Percentiles rank a stretch among this genome's conserved stretches.
phyloP scores from a whole-genome alignment of 1,140 invertebrate species.

The Pararge aegeria region DNA sequence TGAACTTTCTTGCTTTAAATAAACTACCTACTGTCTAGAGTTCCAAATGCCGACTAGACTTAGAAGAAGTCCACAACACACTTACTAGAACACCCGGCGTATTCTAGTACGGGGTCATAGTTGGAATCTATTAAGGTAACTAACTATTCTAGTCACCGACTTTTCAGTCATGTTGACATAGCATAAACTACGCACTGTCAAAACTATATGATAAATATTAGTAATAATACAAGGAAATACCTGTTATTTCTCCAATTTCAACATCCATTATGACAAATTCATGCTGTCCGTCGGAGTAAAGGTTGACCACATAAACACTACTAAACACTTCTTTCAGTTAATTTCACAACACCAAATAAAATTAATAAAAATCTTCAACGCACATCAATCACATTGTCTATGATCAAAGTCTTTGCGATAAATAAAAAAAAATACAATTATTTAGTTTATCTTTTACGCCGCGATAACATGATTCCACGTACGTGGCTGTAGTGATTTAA shows the following conservation, averaged over 20 bases:
- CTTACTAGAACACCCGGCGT: no score
- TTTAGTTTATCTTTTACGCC: background rate
- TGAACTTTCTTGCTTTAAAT: no score
- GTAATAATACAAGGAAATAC: conserved; percentile 6
- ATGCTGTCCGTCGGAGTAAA: background rate
- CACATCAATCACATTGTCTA: conserved; percentile 8
- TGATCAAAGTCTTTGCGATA: conserved; percentile 3
- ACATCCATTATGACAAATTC: conserved; percentile 29
- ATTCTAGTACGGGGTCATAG: no score
- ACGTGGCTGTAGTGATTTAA: conserved; percentile 16
- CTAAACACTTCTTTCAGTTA: background rate
- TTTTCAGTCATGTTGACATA: no score
- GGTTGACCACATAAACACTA: background rate
- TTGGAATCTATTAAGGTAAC: no score
- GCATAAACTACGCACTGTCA: no score
- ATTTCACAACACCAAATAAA: background rate
- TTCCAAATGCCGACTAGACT: no score
- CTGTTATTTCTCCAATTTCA: conserved; percentile 24
- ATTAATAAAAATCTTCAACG: background rate
- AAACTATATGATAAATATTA: background rate
- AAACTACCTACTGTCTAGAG: no score
- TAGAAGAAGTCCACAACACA: no score
- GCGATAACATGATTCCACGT: conserved; percentile 11
- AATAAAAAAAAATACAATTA: conserved; percentile 1
- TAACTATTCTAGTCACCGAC: no score